Conservation (phyloP, 2,797 vertebrate species). For the Enoplosus armatus region DNA sequence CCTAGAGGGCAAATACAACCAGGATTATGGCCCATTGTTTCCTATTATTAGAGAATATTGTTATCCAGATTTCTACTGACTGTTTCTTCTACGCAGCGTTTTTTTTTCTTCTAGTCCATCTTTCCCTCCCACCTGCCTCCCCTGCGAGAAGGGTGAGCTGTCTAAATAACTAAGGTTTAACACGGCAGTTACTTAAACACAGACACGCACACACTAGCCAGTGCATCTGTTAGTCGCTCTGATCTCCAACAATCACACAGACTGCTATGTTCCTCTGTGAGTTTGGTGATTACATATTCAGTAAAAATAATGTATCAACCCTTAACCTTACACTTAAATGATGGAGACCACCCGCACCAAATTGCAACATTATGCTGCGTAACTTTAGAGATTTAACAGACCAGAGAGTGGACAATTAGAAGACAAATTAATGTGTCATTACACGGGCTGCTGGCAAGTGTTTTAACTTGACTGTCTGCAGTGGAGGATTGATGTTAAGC, state of each 20-base stretch:
- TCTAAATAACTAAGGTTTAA: conserved; percentile 35
- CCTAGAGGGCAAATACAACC: conserved; percentile 11
- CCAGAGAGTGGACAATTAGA: background rate
- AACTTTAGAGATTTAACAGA: conserved; percentile 30
- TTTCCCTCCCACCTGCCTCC: conserved; percentile 25
- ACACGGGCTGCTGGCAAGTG: conserved; percentile 15
- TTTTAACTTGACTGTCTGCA: conserved; percentile 20
- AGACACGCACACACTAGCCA: conserved; percentile 14
- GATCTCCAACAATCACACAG: conserved; percentile 65
- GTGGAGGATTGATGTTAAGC: conserved; percentile 14
- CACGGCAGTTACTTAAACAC: conserved; percentile 41
- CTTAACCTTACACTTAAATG: conserved; percentile 27
- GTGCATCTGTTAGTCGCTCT: conserved; percentile 49
- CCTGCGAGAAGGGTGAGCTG: conserved; percentile 4
- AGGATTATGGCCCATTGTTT: conserved; percentile 40
- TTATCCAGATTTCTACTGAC: conserved; percentile 40
- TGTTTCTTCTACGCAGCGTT: conserved; percentile 7
- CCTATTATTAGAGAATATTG: conserved; percentile 32
- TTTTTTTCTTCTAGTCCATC: background rate
- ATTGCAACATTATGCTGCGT: background rate
- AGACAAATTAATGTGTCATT: conserved; percentile 22
- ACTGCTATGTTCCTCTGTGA: conserved; percentile 36
- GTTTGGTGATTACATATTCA: conserved; percentile 56
- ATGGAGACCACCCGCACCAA: conserved; percentile 45
- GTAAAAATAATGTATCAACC: conserved; percentile 50